phyloP scores from a whole-genome alignment of 2,888 invertebrate genomes.

The Amphipoea oculea region DNA sequence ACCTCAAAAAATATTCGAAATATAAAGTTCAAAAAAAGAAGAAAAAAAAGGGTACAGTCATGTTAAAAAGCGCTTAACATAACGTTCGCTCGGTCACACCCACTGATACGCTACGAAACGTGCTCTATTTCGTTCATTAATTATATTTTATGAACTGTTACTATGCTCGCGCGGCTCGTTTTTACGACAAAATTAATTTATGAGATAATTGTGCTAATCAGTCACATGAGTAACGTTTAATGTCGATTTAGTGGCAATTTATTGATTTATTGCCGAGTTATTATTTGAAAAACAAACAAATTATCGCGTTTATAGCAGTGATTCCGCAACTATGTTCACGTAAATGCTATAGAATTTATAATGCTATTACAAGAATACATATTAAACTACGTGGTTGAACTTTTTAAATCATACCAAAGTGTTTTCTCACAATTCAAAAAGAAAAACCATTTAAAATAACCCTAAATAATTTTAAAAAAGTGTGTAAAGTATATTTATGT shows the following conservation, averaged over 20 bases:
- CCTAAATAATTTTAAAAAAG: background rate
- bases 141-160: constrained; percentile 48
- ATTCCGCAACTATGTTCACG: background rate
- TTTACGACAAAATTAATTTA: constrained; percentile 59
- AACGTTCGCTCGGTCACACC: constrained; percentile 67
- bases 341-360: background rate
- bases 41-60: constrained; percentile 66
- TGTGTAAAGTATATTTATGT: constrained; percentile 1
- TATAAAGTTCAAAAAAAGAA: constrained; percentile 41
- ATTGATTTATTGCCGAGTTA: constrained; percentile 43
- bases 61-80: constrained; percentile 76
- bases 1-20: constrained; percentile 51
- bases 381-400: background rate
- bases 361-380: background rate
- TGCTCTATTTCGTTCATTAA: constrained; percentile 64
- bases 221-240: constrained; percentile 41
- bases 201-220: constrained; percentile 51
- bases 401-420: background rate
- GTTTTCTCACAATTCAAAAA: background rate
- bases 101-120: constrained; percentile 59
- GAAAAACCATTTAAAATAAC: too few species aligned
- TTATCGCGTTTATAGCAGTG: constrained; percentile 7
- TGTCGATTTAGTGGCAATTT: constrained; percentile 37
- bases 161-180: constrained; percentile 11
- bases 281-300: constrained; percentile 23